A percentile compares a stretch with the other conserved stretches of the same genome.
These are phyloP conservation scores for Aurelia aurita complex sp. Pacific DNA, from an alignment of 30 jellyfish, hydroid and myxozoan genomes.

Conservation along the genomic window DNA sequence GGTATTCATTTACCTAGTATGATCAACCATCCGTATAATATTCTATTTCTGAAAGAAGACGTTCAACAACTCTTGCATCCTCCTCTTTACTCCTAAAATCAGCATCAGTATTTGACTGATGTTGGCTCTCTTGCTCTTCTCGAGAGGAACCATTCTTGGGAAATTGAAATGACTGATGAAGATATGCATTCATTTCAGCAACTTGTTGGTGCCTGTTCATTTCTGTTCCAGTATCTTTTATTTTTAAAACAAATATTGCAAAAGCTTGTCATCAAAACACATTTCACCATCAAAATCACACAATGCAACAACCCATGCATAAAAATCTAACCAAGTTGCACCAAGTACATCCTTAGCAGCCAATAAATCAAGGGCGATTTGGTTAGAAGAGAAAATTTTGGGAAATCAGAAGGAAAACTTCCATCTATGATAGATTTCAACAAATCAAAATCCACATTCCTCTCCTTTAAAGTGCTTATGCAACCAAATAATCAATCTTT, in stretches of 20 bases:
- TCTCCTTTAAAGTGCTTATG: background rate
- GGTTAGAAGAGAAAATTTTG: background rate
- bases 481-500: too few species aligned
- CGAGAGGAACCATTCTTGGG: background rate
- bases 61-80: background rate
- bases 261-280: background rate
- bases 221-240: background rate
- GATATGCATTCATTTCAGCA: background rate
- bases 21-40: background rate
- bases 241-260: background rate
- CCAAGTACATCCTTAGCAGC: background rate
- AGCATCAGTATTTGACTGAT: background rate
- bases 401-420: background rate
- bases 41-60: background rate
- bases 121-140: background rate
- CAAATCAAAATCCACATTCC: background rate
- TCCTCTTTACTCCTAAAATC: background rate
- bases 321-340: background rate
- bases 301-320: background rate
- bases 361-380: background rate
- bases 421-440: background rate
- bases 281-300: background rate
- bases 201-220: background rate
- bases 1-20: too few species aligned
- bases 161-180: background rate